Evolutionary conservation across 2,113 vertebrate species (phyloP), one percentile per base, ranked within the genome.

Genomic region (Tachycineta bicolor): DNA sequence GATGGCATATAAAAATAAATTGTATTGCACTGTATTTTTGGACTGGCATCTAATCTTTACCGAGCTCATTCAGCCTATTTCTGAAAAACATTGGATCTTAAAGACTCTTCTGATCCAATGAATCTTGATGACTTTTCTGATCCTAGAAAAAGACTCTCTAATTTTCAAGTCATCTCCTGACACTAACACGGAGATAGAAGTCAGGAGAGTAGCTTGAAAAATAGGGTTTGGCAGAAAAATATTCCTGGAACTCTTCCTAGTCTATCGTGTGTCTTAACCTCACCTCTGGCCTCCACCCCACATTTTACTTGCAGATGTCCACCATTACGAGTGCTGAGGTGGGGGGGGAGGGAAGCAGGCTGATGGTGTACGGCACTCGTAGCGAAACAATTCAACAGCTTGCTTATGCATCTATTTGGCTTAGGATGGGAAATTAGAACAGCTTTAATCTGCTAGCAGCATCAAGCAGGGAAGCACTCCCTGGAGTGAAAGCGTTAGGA

Each of bases 321-420:
- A 86, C 83, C 22, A 71, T 84, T 83, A 81, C 16, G 94, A 96
- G 95, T 55, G 75, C 92, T 59, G 87, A 23, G 62, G 58, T 18
- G 85, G 86, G 89, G 91, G 80, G 39, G 90, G 84, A 0, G 5
- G 90, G 83, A 77, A 91, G 89, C 92, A 21, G 50, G 84, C 62
- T 92, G 79, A 85, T 73, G 86, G 86, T 47, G 63, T 33, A 22
- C 78, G 11, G 86, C 68, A 63, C 77, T 81, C 56, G 1, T 73
- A 89, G 94, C 0, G 62, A 97, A 97, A 97, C 96, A 77, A 92
- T 92, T 95, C 91, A 97, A 98, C 98, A 98, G 97, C 98, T 98
- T 98, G 98, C 97, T 98, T 96, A 98, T 98, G 98, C 90, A 84
- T 97, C 98, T 95, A 98, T 98, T 98, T 98, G 98, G 98, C 98